Percentiles rank a stretch among this genome's conserved stretches.
phyloP scores from a whole-genome alignment of 2,888 invertebrate genomes.

The Agrotis segetum region DNA sequence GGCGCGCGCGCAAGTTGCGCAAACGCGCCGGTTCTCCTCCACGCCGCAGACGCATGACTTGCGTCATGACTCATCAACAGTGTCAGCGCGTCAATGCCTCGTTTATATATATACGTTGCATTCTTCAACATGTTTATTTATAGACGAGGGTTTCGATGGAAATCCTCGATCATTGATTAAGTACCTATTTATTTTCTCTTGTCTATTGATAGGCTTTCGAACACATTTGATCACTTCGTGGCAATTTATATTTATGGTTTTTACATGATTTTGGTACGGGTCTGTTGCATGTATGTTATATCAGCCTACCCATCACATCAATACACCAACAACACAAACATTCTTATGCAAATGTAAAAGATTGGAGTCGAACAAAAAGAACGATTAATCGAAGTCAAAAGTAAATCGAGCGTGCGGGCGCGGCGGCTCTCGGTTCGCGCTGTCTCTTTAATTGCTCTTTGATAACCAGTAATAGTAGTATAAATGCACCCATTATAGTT shows the following conservation, averaged over 20 bases:
- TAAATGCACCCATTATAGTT: slow-evolving; percentile 84
- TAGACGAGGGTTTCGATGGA: slow-evolving; percentile 74
- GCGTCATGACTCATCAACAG: slow-evolving; percentile 83
- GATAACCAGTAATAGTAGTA: slow-evolving; percentile 85
- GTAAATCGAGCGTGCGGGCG: slow-evolving; percentile 83
- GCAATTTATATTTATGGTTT: slow-evolving; percentile 20
- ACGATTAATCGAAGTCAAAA: slow-evolving; percentile 86
- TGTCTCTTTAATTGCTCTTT: slow-evolving; percentile 86
- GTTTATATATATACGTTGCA: slow-evolving; percentile 81
- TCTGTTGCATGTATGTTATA: slow-evolving; percentile 35
- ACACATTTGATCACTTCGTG: slow-evolving; percentile 32
- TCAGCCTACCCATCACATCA: slow-evolving; percentile 57
- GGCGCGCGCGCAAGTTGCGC: slow-evolving; percentile 73
- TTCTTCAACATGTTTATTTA: slow-evolving; percentile 81
- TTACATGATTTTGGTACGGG: slow-evolving; percentile 22
- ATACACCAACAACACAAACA: slow-evolving; percentile 71
- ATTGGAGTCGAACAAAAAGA: slow-evolving; percentile 84
- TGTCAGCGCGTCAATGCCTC: slow-evolving; percentile 83
- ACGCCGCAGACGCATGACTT: slow-evolving; percentile 72
- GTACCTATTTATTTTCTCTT: slow-evolving; percentile 70
- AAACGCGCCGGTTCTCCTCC: slow-evolving; percentile 70
- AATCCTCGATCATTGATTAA: slow-evolving; percentile 76
- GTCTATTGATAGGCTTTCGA: slow-evolving; percentile 66
- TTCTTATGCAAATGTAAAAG: slow-evolving; percentile 85
- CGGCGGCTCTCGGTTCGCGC: slow-evolving; percentile 77